Evolutionary conservation across 1,140 invertebrate genomes (phyloP), one percentile per base, ranked within the genome.

Genomic region (Galleria mellonella): DNA sequence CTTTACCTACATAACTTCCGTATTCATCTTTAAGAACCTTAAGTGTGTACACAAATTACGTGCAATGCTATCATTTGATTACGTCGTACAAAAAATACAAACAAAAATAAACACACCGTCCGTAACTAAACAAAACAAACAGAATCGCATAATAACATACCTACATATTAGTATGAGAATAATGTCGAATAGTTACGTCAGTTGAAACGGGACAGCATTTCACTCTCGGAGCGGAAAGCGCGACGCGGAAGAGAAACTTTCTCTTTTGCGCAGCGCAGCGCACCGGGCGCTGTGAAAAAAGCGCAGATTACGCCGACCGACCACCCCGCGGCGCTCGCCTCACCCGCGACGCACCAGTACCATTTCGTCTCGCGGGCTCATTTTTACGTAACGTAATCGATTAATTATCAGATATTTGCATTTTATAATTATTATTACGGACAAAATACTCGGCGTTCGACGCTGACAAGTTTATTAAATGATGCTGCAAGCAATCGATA

Each of bases 161-260:
- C 62, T 65, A 66, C 63, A n/a, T 71, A 49, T 35, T 31, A 45
- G 15, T 30, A 32, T 41, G 32, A 44, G n/a, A n/a, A 70, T 76
- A 68, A 61, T 55, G 43, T 51, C 51, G 48, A 33, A 47, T 49
- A 48, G 72, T 84, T 83, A 79, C 82, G 77, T 83, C 76, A 83
- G 54, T 58, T 52, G 57, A 53, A 75, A 83, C 78, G 78, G 82
- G 77, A 82, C 72, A 70, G 61, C 77, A 82, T 84, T 84, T 84
- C 81, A 84, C 77, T 84, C 77, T 85, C 79, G 51, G 55, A 62
- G 72, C 78, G 78, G 74, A 78, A 78, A 78, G 72, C 75, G 66
- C 76, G 67, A 79, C 66, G 79, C 79, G 82, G 76, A 83, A 83
- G 67, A 72, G 71, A 51, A 65, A 85, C 82, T 85, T 85, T 85